Conservation (phyloP, 2,113 vertebrate genomes). For the Spea bombifrons region DNA sequence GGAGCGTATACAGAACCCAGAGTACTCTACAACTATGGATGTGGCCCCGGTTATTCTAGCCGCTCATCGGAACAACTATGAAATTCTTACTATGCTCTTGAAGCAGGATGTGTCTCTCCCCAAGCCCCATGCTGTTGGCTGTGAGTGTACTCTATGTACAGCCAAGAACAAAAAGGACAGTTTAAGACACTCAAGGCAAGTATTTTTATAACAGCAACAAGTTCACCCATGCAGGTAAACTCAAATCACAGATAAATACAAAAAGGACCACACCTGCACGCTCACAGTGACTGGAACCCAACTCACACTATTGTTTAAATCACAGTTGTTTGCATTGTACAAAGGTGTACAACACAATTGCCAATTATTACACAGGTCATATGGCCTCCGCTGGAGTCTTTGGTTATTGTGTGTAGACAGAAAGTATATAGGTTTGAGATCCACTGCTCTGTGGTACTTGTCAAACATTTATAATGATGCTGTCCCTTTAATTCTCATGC, state of each 20-base stretch:
- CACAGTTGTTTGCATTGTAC: too few relatives aligned
- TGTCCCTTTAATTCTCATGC: too few relatives aligned
- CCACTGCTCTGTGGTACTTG: too few relatives aligned
- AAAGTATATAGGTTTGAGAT: too few relatives aligned
- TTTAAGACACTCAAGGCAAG: constrained; percentile 90
- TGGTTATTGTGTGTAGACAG: too few relatives aligned
- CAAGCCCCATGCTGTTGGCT: constrained; percentile 94
- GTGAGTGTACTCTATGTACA: constrained; percentile 93
- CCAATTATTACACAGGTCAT: too few relatives aligned
- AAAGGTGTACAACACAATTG: too few relatives aligned
- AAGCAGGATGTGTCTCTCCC: constrained; percentile 97
- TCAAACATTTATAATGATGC: too few relatives aligned
- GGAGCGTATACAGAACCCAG: constrained; percentile 96
- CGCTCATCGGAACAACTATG: constrained; percentile 97
- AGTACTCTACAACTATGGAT: constrained; percentile 98
- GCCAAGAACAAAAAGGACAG: constrained; percentile 99
- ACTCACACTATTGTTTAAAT: too few relatives aligned
- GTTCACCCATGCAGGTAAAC: neutral
- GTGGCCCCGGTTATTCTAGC: constrained; percentile 97
- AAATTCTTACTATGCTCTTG: constrained; percentile 96
- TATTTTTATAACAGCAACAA: neutral
- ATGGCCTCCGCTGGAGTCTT: too few relatives aligned
- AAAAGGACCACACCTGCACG: too few relatives aligned
- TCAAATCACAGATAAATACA: neutral
- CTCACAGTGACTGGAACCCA: too few relatives aligned